These are phyloP conservation scores for Cichlasoma orientale DNA, from an alignment of 2,797 vertebrate species.

Conservation along the genomic window DNA sequence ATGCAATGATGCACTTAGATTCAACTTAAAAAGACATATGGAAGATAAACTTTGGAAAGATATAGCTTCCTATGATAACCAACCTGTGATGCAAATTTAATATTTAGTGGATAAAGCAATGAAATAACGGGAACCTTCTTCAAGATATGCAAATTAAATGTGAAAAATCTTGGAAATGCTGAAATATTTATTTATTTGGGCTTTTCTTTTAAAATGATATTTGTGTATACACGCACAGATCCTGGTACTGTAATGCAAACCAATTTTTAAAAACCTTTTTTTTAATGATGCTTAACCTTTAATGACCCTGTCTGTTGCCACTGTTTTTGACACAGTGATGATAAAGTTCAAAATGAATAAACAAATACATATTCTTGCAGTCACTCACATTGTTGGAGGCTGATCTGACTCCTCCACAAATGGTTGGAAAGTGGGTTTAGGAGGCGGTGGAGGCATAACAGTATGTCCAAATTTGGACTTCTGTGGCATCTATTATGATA, in stretches of 20 bases:
- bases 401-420: conserved; percentile 91
- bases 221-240: background rate
- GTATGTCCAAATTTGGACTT: conserved; percentile 74
- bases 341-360: background rate
- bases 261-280: too few relatives aligned
- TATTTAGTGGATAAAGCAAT: background rate
- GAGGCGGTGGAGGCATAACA: conserved; percentile 69
- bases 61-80: background rate
- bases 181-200: background rate
- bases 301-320: background rate
- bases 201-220: background rate
- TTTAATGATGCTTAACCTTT: background rate
- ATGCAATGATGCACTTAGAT: background rate
- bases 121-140: background rate
- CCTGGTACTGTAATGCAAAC: background rate
- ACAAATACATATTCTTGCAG: background rate
- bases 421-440: conserved; percentile 86
- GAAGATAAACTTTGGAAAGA: background rate
- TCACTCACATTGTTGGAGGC: conserved; percentile 89
- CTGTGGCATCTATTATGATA: conserved; percentile 72
- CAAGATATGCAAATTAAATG: background rate
- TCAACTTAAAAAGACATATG: background rate
- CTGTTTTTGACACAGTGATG: background rate
- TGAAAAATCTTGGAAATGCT: background rate
- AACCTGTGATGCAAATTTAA: background rate